Evolutionary conservation across 64 coral and sea anemone genomes (phyloP).

Genomic region (Astreopora myriophthalma): DNA sequence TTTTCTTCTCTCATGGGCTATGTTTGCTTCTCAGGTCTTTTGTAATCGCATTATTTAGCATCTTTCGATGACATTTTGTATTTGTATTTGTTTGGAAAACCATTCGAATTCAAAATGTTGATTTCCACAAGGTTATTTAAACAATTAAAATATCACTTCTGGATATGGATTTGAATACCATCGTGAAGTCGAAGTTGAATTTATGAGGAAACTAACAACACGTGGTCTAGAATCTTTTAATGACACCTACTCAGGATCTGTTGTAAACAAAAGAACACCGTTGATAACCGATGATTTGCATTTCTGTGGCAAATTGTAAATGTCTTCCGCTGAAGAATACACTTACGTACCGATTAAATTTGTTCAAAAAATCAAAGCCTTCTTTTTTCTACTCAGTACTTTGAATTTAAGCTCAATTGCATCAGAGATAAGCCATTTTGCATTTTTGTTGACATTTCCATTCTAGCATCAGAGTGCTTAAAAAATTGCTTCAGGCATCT

Average conservation of each 20-base stretch:
- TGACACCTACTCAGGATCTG: neutral
- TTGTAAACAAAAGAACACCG: slow-evolving; percentile 11
- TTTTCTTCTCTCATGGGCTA: neutral
- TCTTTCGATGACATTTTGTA: neutral
- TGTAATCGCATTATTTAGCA: neutral
- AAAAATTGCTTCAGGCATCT: too few relatives aligned
- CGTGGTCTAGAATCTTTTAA: neutral
- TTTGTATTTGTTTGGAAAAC: neutral
- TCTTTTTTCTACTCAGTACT: neutral
- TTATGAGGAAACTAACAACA: neutral
- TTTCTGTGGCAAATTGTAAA: neutral
- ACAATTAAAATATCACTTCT: neutral
- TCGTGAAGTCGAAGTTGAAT: neutral
- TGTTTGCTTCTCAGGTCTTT: neutral
- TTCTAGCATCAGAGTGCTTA: too few relatives aligned
- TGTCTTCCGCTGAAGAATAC: neutral
- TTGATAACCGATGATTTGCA: neutral
- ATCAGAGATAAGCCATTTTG: too few relatives aligned
- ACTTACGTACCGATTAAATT: neutral
- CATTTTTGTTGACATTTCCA: too few relatives aligned
- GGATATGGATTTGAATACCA: neutral
- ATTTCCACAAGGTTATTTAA: neutral
- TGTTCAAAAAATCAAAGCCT: neutral
- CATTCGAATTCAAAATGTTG: neutral
- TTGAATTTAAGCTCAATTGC: neutral